phyloP scores from a whole-genome alignment of 2,888 invertebrate genomes.

The Limnephilus auricula region DNA sequence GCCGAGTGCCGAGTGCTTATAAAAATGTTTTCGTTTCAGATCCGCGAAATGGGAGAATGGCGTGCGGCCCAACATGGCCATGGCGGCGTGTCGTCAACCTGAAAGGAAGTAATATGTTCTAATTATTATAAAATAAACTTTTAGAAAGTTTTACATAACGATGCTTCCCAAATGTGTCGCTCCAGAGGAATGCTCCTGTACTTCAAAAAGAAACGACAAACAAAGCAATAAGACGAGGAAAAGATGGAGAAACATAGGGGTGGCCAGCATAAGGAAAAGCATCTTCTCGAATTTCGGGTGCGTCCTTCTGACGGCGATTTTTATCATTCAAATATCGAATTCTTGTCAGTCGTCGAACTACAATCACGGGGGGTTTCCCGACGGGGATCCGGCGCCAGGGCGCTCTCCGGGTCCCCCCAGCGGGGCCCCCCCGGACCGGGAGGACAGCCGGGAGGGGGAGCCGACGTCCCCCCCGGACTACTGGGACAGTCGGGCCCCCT shows the following conservation, averaged over 20 bases:
- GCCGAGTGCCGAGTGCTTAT: conserved; percentile 13
- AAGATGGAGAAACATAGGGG: conserved; percentile 57
- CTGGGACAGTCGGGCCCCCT: background rate
- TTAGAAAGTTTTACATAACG: conserved; percentile 43
- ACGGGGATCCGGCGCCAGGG: conserved; percentile 82
- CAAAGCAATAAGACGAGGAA: conserved; percentile 15
- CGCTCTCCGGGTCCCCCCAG: conserved; percentile 81
- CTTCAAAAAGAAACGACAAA: conserved; percentile 50
- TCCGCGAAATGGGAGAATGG: conserved; percentile 45
- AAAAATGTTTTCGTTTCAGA: conserved; percentile 50
- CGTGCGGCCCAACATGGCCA: conserved; percentile 3
- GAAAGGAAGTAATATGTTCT: conserved; percentile 44
- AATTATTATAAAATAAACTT: conserved; percentile 35
- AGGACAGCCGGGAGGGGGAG: background rate
- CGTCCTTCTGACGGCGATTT: conserved; percentile 48
- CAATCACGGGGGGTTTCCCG: conserved; percentile 72
- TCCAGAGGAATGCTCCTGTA: conserved; percentile 49
- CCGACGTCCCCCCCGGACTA: conserved; percentile 27
- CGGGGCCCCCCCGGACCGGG: conserved; percentile 3
- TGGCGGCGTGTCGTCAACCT: background rate
- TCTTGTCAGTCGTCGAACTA: conserved; percentile 55
- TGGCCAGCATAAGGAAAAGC: conserved; percentile 45
- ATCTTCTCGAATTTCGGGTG: conserved; percentile 50
- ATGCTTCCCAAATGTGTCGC: conserved; percentile 62
- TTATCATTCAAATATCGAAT: conserved; percentile 53